A percentile compares a stretch with the other conserved stretches of the same genome.
These are phyloP conservation scores for Andrena dorsata DNA, from an alignment of 2,888 invertebrate species.

Conservation along the genomic window DNA sequence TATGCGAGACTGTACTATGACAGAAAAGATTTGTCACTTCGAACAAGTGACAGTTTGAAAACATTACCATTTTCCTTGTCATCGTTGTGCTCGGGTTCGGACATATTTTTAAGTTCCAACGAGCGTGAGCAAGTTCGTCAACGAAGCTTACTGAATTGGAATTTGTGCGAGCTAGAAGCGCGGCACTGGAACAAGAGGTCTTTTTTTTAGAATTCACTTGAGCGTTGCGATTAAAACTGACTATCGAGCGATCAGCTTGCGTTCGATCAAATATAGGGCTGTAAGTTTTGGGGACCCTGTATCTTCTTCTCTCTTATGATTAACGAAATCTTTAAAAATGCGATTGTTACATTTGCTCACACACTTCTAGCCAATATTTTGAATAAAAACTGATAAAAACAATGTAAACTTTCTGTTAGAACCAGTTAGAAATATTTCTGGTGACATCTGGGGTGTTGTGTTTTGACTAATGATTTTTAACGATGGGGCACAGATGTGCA, in stretches of 20 bases:
- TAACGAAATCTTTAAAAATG: not conserved
- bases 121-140: not conserved
- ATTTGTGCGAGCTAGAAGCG: not conserved
- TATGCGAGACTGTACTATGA: too few species aligned
- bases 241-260: not conserved
- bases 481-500: too few species aligned
- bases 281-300: not conserved
- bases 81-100: conserved; percentile 58
- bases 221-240: not conserved
- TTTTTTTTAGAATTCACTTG: conserved; percentile 6
- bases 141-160: not conserved
- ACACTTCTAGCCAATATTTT: not conserved
- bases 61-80: conserved; percentile 60
- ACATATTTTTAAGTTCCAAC: conserved; percentile 44
- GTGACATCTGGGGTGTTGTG: not conserved
- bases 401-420: too few species aligned
- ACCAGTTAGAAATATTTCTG: not conserved
- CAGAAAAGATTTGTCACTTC: conserved; percentile 6
- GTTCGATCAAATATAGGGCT: conserved; percentile 2
- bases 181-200: not conserved
- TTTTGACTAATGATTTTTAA: not conserved
- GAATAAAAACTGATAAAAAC: not conserved
- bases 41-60: conserved; percentile 41
- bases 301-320: not conserved
- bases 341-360: not conserved